A percentile compares a stretch with the other conserved stretches of the same genome.
Evolutionary conservation across 2,888 invertebrate genomes (phyloP).

Genomic region (Metacarcinus magister): DNA sequence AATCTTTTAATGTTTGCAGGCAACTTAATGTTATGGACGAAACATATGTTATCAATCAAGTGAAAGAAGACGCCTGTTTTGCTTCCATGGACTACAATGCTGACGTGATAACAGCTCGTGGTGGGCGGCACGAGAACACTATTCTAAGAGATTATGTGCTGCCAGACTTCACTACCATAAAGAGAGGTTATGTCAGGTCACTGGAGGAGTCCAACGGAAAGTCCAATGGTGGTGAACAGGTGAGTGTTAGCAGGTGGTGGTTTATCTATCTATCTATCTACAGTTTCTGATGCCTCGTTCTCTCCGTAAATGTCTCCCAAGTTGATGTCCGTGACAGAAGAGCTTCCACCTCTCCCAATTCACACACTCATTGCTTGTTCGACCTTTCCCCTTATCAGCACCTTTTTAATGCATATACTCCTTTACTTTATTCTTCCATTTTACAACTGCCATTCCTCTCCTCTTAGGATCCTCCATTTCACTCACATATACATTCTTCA

Average conservation of each 20-base stretch:
- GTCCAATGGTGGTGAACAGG: conserved; percentile 84
- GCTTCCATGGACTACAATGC: conserved; percentile 92
- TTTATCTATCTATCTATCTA: too few species aligned
- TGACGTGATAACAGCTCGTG: conserved; percentile 90
- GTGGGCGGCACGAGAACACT: conserved; percentile 87
- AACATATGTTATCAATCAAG: conserved; percentile 95
- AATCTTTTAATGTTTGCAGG: conserved; percentile 61
- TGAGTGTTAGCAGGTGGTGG: conserved; percentile 11
- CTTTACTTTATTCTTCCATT: too few species aligned
- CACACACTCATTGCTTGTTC: too few species aligned
- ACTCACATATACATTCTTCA: too few species aligned
- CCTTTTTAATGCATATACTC: too few species aligned
- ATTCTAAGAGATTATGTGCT: conserved; percentile 96
- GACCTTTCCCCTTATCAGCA: too few species aligned
- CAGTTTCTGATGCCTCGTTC: too few species aligned
- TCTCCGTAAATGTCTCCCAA: too few species aligned
- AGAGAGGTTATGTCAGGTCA: conserved; percentile 90
- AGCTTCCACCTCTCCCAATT: too few species aligned
- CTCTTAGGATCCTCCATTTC: too few species aligned
- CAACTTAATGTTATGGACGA: conserved; percentile 99
- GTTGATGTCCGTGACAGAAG: too few species aligned
- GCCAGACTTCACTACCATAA: conserved; percentile 96
- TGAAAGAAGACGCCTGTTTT: conserved; percentile 98
- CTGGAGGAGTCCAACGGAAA: conserved; percentile 85
- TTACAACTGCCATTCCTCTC: too few species aligned